Evolutionary conservation across 2,888 invertebrate species (phyloP), one percentile per base, ranked within the genome.

Genomic region (Drosophila buzzatii): DNA sequence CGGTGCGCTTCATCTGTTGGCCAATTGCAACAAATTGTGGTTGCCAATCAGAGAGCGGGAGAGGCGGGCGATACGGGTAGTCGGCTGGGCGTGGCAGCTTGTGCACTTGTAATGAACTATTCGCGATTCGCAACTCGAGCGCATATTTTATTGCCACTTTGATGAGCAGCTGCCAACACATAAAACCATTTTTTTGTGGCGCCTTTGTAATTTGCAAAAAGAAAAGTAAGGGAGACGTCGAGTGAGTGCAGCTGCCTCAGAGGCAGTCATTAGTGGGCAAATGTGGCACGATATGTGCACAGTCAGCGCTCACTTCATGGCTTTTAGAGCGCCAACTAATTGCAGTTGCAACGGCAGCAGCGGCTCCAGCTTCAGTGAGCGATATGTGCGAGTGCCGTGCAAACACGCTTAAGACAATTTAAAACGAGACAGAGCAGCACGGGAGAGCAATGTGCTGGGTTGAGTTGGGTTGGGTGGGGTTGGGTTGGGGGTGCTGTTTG

Each of bases 131-230:
- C 77, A 65, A 77, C 14, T 37, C 37, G 37, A 37, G 37, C 37
- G 37, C 37, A 39, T 85, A 89, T 89, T 84, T 89, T 86, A 85
- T 89, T 86, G 89, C 89, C 85, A 77, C 87, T 85, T 85, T 89
- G 85, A 84, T 73, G 87, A 73, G 82, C 86, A 78, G 60, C 67
- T 31, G 51, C 58, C 63, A 37, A 42, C 49, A 58, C 66, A 80
- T 80, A 62, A n/a, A 20, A 33, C 31, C 33, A 39, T 77, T 60
- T 81, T 27, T 73, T 70, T 56, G 49, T n/a, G 23, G 44, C 65
- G 67, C 60, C 79, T 72, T 66, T 73, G 60, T 81, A 81, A 87
- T 82, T 82, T 76, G 75, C 55, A 60, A 33, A 51, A 4, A 23
- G 8, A 12, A 31, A 4, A 16, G 10, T 7, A 18, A 6, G 20